Evolutionary conservation across 1,140 invertebrate species (phyloP), one percentile per base, ranked within the genome.

Genomic region (Eurosta solidaginis): DNA sequence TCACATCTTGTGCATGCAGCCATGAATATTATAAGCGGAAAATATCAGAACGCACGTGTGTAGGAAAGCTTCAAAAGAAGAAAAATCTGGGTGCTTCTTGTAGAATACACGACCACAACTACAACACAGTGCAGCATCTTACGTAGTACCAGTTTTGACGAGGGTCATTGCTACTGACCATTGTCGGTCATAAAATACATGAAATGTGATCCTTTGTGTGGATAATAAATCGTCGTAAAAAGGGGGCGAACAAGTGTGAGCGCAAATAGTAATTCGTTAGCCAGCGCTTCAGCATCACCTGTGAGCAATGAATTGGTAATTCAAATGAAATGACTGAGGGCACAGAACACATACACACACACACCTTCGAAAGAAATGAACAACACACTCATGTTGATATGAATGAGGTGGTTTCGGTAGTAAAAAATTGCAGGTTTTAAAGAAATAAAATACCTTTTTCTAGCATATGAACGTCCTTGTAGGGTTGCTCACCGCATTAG

Each of bases 291-390:
- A 1, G 27, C 7, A 22, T 59, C 54, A 59, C 54, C 54, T 59
- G 54, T 59, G 54, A 33, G 27, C 54, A 59, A 29, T 59, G 54
- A 59, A 59, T 59, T 33, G 29, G 54, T 59, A 59, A 59, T 59
- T 36, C 54, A 33, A 36, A 22, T 29, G n/a, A 59, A 59, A 59
- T 59, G 54, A 29, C 17, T 29, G 54, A 33, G 27, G 29, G 29
- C 25, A 12, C 27, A 33, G 33, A 29, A 27, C 54, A 59, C 27
- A 33, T n/a, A n/a, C n/a, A n/a, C n/a, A n/a, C n/a, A n/a, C n/a
- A n/a, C n/a, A n/a, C n/a, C n/a, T n/a, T n/a, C 27, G 33, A 59
- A 59, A 36, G 29, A 25, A 25, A 59, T 59, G 10, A 54, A 20
- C 9, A 54, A 25, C 27, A 25, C n/a, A 27, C 29, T 14, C 5